Evolutionary conservation across 2,888 invertebrate species (phyloP).

Genomic region (Sesia bembeciformis): DNA sequence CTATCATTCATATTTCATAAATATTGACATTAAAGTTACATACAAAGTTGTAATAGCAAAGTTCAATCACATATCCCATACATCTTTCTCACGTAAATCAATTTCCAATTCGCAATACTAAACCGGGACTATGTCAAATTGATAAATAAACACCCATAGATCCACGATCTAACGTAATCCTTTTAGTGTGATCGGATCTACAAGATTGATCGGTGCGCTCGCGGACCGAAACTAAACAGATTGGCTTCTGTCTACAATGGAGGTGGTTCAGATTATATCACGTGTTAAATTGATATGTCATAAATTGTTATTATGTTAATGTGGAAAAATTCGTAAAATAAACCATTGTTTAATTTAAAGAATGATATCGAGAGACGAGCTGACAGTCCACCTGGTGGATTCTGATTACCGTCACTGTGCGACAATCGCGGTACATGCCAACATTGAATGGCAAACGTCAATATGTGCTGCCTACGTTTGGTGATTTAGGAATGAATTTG

Average conservation of each 20-base stretch:
- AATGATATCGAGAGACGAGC: too few relatives aligned
- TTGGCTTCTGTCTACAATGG: slow-evolving; percentile 8
- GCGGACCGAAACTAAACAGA: slow-evolving; percentile 27
- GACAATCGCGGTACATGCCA: too few relatives aligned
- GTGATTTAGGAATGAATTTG: too few relatives aligned
- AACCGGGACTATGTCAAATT: slow-evolving; percentile 46
- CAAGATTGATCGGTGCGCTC: slow-evolving; percentile 39
- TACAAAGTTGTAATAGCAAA: background rate
- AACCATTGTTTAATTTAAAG: too few relatives aligned
- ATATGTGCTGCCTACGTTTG: too few relatives aligned
- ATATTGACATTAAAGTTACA: too few relatives aligned
- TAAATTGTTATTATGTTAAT: background rate
- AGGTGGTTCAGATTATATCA: background rate
- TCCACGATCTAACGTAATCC: slow-evolving; percentile 30
- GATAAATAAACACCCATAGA: slow-evolving; percentile 51
- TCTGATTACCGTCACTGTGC: too few relatives aligned
- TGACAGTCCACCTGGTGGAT: too few relatives aligned
- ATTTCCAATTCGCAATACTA: slow-evolving; percentile 51
- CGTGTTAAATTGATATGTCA: background rate
- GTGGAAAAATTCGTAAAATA: too few relatives aligned
- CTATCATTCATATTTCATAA: too few relatives aligned
- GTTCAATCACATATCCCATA: slow-evolving; percentile 29
- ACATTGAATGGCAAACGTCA: too few relatives aligned
- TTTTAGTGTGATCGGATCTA: slow-evolving; percentile 37
- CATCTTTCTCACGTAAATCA: slow-evolving; percentile 54